Conservation (phyloP, 92 coral and sea anemone species). For the Pocillopora grandis region DNA sequence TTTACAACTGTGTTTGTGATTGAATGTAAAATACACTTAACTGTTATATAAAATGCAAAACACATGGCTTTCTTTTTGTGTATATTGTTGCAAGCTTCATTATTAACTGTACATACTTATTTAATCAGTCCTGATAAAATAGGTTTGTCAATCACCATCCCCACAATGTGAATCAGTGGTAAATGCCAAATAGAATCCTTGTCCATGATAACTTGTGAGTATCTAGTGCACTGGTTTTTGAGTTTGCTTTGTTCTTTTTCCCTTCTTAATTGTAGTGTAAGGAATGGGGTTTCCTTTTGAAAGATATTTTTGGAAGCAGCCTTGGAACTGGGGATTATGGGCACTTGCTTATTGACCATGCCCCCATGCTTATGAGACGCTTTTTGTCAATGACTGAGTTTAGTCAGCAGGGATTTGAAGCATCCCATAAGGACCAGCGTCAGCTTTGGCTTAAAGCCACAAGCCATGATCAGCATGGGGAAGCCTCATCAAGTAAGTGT, state of each 20-base stretch:
- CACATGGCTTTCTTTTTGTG: too few relatives aligned
- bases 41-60: too few relatives aligned
- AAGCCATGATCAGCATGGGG: conserved; percentile 48
- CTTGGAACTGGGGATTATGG: conserved; percentile 54
- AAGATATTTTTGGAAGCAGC: conserved; percentile 29
- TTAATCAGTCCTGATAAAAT: too few relatives aligned
- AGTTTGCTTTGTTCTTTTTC: background rate
- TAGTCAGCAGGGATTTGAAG: conserved; percentile 59
- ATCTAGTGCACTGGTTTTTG: background rate
- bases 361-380: conserved; percentile 48
- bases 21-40: too few relatives aligned
- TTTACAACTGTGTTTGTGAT: too few relatives aligned
- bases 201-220: background rate
- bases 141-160: too few relatives aligned
- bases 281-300: conserved; percentile 24
- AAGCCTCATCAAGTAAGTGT: conserved; percentile 48
- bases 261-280: conserved; percentile 3
- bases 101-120: too few relatives aligned
- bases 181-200: background rate
- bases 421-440: conserved; percentile 55
- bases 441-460: conserved; percentile 55
- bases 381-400: conserved; percentile 50
- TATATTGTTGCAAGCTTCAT: too few relatives aligned
- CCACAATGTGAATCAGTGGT: too few relatives aligned
- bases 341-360: conserved; percentile 46